phyloP scores from a whole-genome alignment of 2,888 invertebrate species.

The Archaeoteleia sp. region DNA sequence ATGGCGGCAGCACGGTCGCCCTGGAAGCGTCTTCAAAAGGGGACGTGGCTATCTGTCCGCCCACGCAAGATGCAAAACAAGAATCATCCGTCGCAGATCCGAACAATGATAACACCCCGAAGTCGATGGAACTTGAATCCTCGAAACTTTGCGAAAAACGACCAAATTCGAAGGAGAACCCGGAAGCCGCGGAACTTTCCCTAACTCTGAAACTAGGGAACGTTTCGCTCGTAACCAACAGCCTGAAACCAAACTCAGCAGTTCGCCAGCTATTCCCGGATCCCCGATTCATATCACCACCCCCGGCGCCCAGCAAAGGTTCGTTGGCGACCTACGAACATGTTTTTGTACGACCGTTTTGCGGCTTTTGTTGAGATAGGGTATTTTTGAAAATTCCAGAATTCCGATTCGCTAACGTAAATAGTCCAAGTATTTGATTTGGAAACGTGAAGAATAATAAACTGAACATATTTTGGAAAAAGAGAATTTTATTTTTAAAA shows the following conservation, averaged over 20 bases:
- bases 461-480: too few relatives aligned
- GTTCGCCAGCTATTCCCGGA: constrained; percentile 89
- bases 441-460: too few relatives aligned
- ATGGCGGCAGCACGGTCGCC: too few relatives aligned
- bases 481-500: too few relatives aligned
- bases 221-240: constrained; percentile 77
- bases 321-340: constrained; percentile 30
- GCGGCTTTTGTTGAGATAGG: too few relatives aligned
- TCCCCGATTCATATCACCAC: constrained; percentile 78
- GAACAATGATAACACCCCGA: constrained; percentile 16
- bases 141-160: constrained; percentile 47
- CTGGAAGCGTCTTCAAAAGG: constrained; percentile 23
- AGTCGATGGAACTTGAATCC: constrained; percentile 28
- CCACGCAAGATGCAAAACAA: constrained; percentile 45
- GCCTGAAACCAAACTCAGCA: constrained; percentile 84
- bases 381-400: too few relatives aligned
- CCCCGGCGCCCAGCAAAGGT: constrained; percentile 76
- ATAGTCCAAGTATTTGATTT: too few relatives aligned
- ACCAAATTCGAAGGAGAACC: constrained; percentile 46
- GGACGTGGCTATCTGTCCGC: constrained; percentile 6
- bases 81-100: constrained; percentile 45
- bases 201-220: constrained; percentile 78
- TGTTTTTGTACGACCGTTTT: too few relatives aligned
- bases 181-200: constrained; percentile 76
- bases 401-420: too few relatives aligned